These are phyloP conservation scores for Drosophila eugracilis DNA, from an alignment of 1,140 invertebrate species.

Conservation along the genomic window DNA sequence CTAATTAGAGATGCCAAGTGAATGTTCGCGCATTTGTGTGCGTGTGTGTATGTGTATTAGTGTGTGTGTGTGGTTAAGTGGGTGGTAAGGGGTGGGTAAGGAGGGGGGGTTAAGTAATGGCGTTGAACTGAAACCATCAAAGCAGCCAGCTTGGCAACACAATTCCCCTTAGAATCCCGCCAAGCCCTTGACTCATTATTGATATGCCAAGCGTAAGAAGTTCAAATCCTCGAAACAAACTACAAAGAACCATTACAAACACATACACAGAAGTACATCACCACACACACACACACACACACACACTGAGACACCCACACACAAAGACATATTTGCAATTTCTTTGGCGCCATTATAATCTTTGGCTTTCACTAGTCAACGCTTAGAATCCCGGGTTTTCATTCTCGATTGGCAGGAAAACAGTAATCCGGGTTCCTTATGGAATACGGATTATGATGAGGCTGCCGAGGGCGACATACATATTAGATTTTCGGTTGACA, in stretches of 20 bases:
- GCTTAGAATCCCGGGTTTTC: not conserved
- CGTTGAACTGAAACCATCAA: conserved; percentile 62
- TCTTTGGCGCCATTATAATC: conserved; percentile 47
- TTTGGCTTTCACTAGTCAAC: conserved; percentile 16
- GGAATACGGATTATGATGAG: conserved; percentile 2
- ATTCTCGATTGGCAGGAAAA: not conserved
- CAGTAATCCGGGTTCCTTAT: not conserved
- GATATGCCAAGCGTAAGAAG: conserved; percentile 68
- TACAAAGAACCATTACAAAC: conserved; percentile 41
- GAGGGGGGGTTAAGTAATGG: conserved; percentile 63
- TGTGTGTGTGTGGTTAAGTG: conserved; percentile 1
- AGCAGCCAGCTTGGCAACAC: conserved; percentile 47
- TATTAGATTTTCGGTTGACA: conserved; percentile 8
- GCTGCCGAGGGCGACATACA: conserved; percentile 6
- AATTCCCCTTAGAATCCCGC: conserved; percentile 33
- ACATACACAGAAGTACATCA: conserved; percentile 2
- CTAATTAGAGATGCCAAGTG: conserved; percentile 83
- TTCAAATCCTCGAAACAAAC: conserved; percentile 65
- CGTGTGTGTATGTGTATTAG: conserved; percentile 5
- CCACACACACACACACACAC: conserved; percentile 6
- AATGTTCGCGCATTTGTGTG: conserved; percentile 75
- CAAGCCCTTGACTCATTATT: conserved; percentile 47
- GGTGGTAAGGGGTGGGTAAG: not conserved
- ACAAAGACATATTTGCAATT: conserved; percentile 27
- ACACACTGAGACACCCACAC: not conserved